These are phyloP conservation scores for Cataglyphis hispanica DNA, from an alignment of 1,140 invertebrate species.

Conservation along the genomic window DNA sequence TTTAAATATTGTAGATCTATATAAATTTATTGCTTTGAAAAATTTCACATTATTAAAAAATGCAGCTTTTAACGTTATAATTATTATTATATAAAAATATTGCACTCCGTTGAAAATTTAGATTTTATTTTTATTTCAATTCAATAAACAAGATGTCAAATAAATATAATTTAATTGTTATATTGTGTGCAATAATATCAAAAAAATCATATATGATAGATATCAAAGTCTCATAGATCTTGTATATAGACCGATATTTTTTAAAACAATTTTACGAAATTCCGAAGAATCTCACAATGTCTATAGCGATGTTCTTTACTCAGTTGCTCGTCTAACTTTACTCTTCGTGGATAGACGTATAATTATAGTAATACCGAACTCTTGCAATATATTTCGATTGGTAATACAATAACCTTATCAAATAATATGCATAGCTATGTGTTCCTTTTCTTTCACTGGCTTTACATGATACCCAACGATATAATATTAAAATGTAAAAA, in stretches of 20 bases:
- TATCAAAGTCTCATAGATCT: background rate
- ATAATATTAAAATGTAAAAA: background rate
- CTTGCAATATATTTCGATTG: background rate
- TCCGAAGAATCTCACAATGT: background rate
- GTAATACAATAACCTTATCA: constrained; percentile 15
- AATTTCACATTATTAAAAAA: background rate
- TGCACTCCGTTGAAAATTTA: background rate
- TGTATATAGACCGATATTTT: background rate
- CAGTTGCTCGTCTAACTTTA: background rate
- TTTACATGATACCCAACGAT: background rate
- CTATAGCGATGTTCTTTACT: constrained; percentile 3
- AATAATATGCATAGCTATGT: background rate
- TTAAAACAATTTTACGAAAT: background rate
- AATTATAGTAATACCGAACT: constrained; percentile 14
- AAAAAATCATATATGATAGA: constrained; percentile 1
- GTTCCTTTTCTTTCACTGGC: background rate
- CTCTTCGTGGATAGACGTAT: background rate
- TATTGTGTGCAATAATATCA: background rate
- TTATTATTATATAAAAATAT: background rate
- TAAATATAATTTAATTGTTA: constrained; percentile 3
- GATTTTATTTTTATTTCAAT: background rate
- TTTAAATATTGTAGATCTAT: background rate
- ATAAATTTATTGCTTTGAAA: background rate
- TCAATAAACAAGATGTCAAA: background rate
- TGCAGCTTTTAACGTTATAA: background rate